Conservation (phyloP, 2,797 vertebrate species). For the Clarias fuscus region DNA sequence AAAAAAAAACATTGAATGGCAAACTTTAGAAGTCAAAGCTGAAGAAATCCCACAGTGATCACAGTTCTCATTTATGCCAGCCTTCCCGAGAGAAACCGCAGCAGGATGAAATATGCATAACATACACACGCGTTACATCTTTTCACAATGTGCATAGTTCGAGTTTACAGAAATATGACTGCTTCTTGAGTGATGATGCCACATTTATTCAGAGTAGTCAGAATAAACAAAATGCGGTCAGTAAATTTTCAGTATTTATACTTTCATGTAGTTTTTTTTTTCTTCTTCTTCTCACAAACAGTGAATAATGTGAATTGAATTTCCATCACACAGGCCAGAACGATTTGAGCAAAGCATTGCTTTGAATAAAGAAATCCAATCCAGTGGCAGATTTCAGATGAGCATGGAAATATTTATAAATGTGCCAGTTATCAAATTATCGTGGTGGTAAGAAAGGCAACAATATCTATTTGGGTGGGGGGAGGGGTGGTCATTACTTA, state of each 20-base stretch:
- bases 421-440: background rate
- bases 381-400: background rate
- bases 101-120: slow-evolving; percentile 59
- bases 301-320: slow-evolving; percentile 1
- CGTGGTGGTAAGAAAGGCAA: background rate
- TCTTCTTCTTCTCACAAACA: background rate
- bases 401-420: background rate
- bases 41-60: slow-evolving; percentile 47
- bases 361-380: background rate
- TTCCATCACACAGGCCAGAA: background rate
- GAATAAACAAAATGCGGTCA: slow-evolving; percentile 33
- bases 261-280: background rate
- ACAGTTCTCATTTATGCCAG: slow-evolving; percentile 31
- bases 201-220: slow-evolving; percentile 69
- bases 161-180: slow-evolving; percentile 44
- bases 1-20: slow-evolving; percentile 7
- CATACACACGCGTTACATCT: slow-evolving; percentile 41
- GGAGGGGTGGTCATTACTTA: background rate
- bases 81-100: slow-evolving; percentile 57
- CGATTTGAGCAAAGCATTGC: background rate
- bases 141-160: slow-evolving; percentile 49
- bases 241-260: slow-evolving; percentile 22
- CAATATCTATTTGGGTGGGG: background rate
- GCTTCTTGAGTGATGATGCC: slow-evolving; percentile 57
- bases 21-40: slow-evolving; percentile 28